Base-by-base conservation (phyloP, 2,113 vertebrate genomes). In the Saccopteryx leptura region DNA sequence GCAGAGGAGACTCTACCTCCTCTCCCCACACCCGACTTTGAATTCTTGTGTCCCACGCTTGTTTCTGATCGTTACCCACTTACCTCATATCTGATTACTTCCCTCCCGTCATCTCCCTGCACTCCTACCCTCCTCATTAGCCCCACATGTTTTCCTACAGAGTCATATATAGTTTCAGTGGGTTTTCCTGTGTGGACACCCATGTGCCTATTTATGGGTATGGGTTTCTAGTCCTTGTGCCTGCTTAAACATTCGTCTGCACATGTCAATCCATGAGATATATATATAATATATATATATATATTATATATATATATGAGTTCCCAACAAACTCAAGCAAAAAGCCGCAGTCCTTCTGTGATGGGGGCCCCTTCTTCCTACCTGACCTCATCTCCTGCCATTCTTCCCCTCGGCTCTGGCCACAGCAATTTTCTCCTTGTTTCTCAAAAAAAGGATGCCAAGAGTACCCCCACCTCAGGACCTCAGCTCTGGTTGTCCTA, bases 141-240 rank as follows among this genome's bases (percentile, higher is more conserved):
- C 4, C 6, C 3, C 24, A 10, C 7, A 2, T 12, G 26, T n/a
- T 33, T 7, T 58, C 28, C 23, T n/a, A 1, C 0, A 31, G 11
- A 10, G 14, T 69, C 26, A 15, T 7, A 5, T 2, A 11, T 63
- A 50, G 1, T 48, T 18, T 21, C 10, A 84, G 24, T 13, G 60
- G 18, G 7, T 46, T 31, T 85, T 86, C 50, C 61, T 79, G 46
- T 4, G 6, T 7, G 26, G 71, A 26, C 63, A 56, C 3, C n/a
- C 46, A 33, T 1, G 9, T 48, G 48, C n/a, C 2, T 19, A 33
- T 78, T 60, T 56, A 28, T 0, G 10, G 33, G 14, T 24, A 33
- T 3, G 50, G 69, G 8, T 48, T 74, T 75, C 79, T 46, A n/a
- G 82, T n/a, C 56, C 78, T 24, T 8, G 17, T 18, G 61, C 17